Conservation (phyloP, 2,113 vertebrate species). For the Leuciscus idus region DNA sequence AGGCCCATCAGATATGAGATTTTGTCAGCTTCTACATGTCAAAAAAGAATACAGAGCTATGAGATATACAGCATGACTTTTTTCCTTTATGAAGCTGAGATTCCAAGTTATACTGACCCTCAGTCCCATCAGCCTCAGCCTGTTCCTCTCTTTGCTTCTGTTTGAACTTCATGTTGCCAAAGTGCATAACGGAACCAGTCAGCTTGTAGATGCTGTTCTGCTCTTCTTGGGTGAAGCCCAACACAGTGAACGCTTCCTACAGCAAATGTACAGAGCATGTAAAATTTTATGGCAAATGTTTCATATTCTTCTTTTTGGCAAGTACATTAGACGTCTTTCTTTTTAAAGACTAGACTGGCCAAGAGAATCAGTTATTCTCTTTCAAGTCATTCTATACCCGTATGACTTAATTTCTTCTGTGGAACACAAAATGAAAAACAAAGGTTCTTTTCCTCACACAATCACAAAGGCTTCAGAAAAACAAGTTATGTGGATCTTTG, state of each 20-base stretch:
- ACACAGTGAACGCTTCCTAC: slow-evolving; percentile 78
- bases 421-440: not conserved
- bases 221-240: slow-evolving; percentile 82
- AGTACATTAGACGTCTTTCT: not conserved
- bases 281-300: not conserved
- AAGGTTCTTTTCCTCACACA: not conserved
- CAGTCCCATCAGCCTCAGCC: slow-evolving; percentile 81
- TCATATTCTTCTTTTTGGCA: not conserved
- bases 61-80: not conserved
- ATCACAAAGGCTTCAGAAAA: not conserved
- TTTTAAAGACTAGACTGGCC: not conserved
- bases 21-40: slow-evolving; percentile 52
- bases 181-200: too few species aligned
- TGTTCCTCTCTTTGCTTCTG: slow-evolving; percentile 46
- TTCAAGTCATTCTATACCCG: not conserved
- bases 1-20: slow-evolving; percentile 57
- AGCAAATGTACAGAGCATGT: not conserved
- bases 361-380: not conserved
- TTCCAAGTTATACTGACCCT: slow-evolving; percentile 66
- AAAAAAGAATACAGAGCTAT: not conserved
- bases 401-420: not conserved
- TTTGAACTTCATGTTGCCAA: too few species aligned
- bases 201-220: slow-evolving; percentile 71
- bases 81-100: not conserved
- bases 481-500: not conserved